Evolutionary conservation across 1,140 invertebrate genomes (phyloP), one percentile per base, ranked within the genome.

Genomic region (Colletes gigas): DNA sequence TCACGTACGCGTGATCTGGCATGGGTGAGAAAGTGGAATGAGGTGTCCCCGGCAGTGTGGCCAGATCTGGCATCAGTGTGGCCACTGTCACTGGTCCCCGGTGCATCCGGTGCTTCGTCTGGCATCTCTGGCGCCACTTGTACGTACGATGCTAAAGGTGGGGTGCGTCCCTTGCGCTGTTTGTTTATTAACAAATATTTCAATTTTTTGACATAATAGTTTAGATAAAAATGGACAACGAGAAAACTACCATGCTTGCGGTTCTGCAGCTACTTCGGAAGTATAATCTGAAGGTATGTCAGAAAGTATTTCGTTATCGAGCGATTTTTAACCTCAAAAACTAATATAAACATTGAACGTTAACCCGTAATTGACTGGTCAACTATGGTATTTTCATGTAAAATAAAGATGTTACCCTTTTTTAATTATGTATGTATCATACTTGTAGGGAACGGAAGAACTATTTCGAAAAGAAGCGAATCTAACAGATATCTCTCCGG

Each of bases 211-310:
- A 67, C 71, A 75, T 62, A 73, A 86, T 41, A 73, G 54, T 74
- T 21, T 14, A 15, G 5, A 0, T n/a, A 60, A 87, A 76, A 68
- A 92, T 92, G 91, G 90, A 92, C 44, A 89, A 66, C 71, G 90
- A 97, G 65, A 97, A 96, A 92, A 95, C 93, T 76, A 97, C 96
- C 47, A 88, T 98, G 78, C 91, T 98, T 19, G 97, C 97, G 60
- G 96, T 98, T 66, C 92, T 98, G 7, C 97, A 98, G 91, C 95
- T 98, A 77, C 93, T 98, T 8, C 95, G 96, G 85, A 98, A 98
- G 92, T 97, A 98, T 90, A 98, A 98, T 93, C 94, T 98, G 21
- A 98, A 97, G 94, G 97, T 97, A 94, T 91, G 71, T 86, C 7
- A 9, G 0, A 15, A 15, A 8, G 14, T n/a, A 66, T 75, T 73